Conservation (phyloP, 2,888 invertebrate species). For the Conomelus anceps region DNA sequence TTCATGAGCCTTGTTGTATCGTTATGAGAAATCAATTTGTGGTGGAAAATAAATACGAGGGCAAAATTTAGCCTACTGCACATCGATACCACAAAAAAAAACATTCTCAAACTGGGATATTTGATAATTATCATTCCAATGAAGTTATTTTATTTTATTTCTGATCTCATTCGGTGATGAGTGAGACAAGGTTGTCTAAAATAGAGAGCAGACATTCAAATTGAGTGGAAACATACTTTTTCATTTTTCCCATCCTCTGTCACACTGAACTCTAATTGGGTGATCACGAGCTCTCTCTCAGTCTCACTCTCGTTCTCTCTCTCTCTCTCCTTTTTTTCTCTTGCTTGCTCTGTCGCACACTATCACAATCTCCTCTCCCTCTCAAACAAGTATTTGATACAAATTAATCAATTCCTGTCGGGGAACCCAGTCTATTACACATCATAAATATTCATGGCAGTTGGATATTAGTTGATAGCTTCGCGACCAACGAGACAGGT, state of each 20-base stretch:
- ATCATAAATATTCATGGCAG: background rate
- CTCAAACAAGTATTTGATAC: background rate
- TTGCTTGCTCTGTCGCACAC: too few species aligned
- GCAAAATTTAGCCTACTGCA: too few species aligned
- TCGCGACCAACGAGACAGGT: background rate
- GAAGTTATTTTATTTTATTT: background rate
- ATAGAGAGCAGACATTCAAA: background rate
- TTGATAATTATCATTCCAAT: background rate
- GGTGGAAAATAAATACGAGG: background rate
- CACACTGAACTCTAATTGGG: background rate
- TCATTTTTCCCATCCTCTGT: background rate
- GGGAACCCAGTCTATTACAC: background rate
- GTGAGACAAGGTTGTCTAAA: background rate
- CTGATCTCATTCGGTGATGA: background rate
- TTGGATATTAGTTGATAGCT: background rate
- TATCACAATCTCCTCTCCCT: background rate
- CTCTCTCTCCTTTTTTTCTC: too few species aligned
- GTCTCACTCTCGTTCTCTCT: too few species aligned
- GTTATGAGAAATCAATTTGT: too few species aligned
- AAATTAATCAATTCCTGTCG: background rate
- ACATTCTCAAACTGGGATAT: background rate
- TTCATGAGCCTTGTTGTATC: background rate
- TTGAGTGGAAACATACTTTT: background rate
- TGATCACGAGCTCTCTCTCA: too few species aligned
- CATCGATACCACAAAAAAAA: too few species aligned